Evolutionary conservation across 1,140 invertebrate species (phyloP), one percentile per base, ranked within the genome.

Genomic region (Drosophila ficusphila): DNA sequence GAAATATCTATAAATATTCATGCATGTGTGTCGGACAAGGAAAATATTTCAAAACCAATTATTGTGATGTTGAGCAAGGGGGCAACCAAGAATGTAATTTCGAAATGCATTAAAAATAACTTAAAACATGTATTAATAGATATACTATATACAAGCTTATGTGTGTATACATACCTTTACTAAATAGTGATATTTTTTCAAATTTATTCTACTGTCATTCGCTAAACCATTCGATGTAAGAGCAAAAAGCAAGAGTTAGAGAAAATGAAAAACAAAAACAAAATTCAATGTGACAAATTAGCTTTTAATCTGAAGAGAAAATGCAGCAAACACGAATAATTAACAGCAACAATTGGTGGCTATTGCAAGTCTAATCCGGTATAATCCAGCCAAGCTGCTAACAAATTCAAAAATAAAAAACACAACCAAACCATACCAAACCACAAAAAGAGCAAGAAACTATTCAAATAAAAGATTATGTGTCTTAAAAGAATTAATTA

Each of bases 401-500:
- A 67, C 58, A 61, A 52, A 65, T 49, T 51, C 19, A 41, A 41
- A 41, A 74, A 19, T 47, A 51, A 39, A 64, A 41, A 53, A 69
- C 76, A 16, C 18, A 44, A 64, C 36, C 42, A 68, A 56, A 58
- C 47, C 33, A 73, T 64, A 47, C 60, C 79, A 61, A 47, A 47
- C 39, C 36, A 69, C 48, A 88, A 65, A 53, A 79, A 73, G 54
- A 58, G 61, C 61, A 68, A 67, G 16, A 58, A 79, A 82, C 82
- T 86, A 86, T 88, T 89, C 49, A 88, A 88, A 88, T 88, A 89
- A 88, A 88, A 78, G 82, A 88, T 88, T 88, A 88, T 88, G 82
- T 88, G 82, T 88, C 78, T 88, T 88, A 78, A 88, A 81, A 88
- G 36, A 69, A 88, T 78, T 75, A 78, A 78, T 70, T 73, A 65